Base-by-base conservation (phyloP, 2,888 invertebrate genomes). In the Eupithecia insigniata region DNA sequence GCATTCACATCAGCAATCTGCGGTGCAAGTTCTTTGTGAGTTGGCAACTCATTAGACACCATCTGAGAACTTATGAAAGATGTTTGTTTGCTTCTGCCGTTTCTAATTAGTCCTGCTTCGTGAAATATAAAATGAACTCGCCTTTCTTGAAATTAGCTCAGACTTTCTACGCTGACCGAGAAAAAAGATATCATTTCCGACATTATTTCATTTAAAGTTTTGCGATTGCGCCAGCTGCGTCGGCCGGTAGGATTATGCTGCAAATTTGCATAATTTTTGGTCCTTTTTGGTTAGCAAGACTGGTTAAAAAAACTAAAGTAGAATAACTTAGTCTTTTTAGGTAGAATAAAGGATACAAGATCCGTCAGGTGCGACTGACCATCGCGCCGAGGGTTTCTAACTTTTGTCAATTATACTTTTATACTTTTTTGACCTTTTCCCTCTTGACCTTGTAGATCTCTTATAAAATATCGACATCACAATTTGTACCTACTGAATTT, bases 41-140 rank as follows among this genome's bases (percentile, higher is more conserved):
- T 81, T 77, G 75, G 80, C 79, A 81, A 80, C 78, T 71, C 71
- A 77, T 75, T 70, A 80, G 80, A 79, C 79, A 74, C 66, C 77
- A 78, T 69, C 73, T 75, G 71, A 69, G 71, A 79, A 79, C 70
- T 79, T 81, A 76, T 76, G 81, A 78, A 73, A 72, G 67, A 76
- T 55, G 77, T 64, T 72, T 73, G 71, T 70, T 75, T 71, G 76
- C 79, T 72, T 75, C 68, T 73, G 69, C 78, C 71, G 65, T 60
- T 77, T 72, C 77, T 79, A 82, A 81, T 83, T 83, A 83, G 75
- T 74, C 39, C 72, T 51, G 74, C 67, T 62, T 66, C 67, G 73
- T 78, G 73, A 73, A 76, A 76, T 78, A 77, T 71, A 70, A 69
- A 67, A 36, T 46, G 55, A 66, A 30, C 30, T 66, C 58, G 32